These are phyloP conservation scores for Sebastes nivosus DNA, from an alignment of 2,797 vertebrate genomes.

Conservation along the genomic window DNA sequence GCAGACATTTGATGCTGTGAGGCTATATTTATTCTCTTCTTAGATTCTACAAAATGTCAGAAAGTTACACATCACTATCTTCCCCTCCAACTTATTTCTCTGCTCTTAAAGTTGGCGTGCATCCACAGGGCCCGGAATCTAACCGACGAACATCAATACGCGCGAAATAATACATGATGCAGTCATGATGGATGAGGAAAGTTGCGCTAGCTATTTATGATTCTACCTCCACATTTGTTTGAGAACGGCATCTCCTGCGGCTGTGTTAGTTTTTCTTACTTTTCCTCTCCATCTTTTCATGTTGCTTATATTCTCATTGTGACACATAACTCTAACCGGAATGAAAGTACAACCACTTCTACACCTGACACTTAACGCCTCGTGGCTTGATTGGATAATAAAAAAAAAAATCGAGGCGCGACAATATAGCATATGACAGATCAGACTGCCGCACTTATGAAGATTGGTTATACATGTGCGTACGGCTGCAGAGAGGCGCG, in stretches of 20 bases:
- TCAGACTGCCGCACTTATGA: conserved; percentile 26
- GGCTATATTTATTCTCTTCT: background rate
- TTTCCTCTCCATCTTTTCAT: conserved; percentile 32
- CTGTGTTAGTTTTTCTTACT: background rate
- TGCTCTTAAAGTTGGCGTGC: background rate
- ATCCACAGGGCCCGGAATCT: background rate
- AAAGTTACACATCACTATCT: background rate
- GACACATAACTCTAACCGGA: conserved; percentile 19
- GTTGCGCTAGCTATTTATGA: background rate
- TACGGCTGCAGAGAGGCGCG: background rate
- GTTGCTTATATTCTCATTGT: background rate
- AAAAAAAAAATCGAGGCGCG: conserved; percentile 1
- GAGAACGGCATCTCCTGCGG: conserved; percentile 4
- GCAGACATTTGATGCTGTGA: background rate
- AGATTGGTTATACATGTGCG: conserved; percentile 38
- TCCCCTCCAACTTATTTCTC: background rate
- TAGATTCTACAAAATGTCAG: background rate
- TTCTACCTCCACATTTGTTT: conserved; percentile 11
- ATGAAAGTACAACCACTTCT: conserved; percentile 25
- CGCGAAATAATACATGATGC: conserved; percentile 6
- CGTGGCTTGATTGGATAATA: conserved; percentile 37
- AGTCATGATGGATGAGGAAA: background rate
- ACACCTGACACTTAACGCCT: conserved; percentile 43
- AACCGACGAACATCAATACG: background rate
- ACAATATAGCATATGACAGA: conserved; percentile 45